Evolutionary conservation across 2,888 invertebrate genomes (phyloP), one percentile per base, ranked within the genome.

Genomic region (Dicyrtoma fusca): DNA sequence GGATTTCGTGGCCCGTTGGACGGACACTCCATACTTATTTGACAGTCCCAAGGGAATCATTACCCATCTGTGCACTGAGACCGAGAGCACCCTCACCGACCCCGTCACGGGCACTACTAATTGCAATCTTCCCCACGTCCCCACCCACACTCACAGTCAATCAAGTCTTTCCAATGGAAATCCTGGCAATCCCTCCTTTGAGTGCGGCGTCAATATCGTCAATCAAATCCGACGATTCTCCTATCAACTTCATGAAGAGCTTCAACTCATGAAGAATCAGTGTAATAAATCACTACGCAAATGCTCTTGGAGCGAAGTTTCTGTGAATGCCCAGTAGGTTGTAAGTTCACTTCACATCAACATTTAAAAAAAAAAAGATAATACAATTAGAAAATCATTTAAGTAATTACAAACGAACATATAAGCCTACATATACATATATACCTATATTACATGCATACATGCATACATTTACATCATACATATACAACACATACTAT

Each of bases 1-100:
- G 81, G 87, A 89, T 81, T 94, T 94, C 84, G 93, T 94, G 65
- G 93, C 92, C 82, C 87, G 94, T 72, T 94, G 94, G 93, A 90
- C 91, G 81, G 92, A 93, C 81, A 92, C 92, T 55, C 93, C 94
- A 0, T 94, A 94, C 83, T 87, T 90, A 19, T 90, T 93, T 82
- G 92, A 92, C 82, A 88, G 79, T 70, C 80, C 80, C 1, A 72
- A 80, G 34, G 79, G 80, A 14, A 76, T 79, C 19, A 81, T 81
- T 42, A 74, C 78, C 47, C 79, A 80, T 59, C 59, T 78, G 14
- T 74, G 68, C 61, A 61, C 74, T 14, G 59, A 69, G 44, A 64
- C 63, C 1, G 63, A 49, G 45, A 59, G 25, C 8, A 26, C 59
- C 10, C 5, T 47, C n/a, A 13, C 51, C 17, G n/a, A 55, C 21